Evolutionary conservation across 2,113 vertebrate genomes (phyloP).

Genomic region (Gnathonemus echidnorhynchus): DNA sequence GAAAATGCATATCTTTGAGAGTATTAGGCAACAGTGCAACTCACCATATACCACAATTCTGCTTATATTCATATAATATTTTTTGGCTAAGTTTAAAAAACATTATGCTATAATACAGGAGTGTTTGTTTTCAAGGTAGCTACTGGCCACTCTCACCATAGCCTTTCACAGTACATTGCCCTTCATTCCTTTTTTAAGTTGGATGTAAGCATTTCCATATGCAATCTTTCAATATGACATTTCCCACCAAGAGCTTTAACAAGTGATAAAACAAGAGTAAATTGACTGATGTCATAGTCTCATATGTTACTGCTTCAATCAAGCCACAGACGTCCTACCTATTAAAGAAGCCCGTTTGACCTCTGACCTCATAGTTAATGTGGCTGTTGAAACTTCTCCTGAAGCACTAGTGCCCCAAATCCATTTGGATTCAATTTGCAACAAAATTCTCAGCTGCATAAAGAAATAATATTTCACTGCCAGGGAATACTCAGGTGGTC

Average conservation of each 20-base stretch:
- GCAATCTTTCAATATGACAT: conserved; percentile 3
- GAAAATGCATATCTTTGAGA: background rate
- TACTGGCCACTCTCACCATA: background rate
- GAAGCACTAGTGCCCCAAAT: background rate
- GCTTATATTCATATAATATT: background rate
- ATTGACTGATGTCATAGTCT: background rate
- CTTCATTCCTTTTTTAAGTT: conserved; percentile 10
- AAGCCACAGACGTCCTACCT: background rate
- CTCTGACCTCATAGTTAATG: background rate
- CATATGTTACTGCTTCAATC: background rate
- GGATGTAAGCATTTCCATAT: background rate
- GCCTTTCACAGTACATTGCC: background rate
- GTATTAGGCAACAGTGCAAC: background rate
- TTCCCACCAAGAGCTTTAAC: background rate
- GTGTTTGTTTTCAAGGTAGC: background rate
- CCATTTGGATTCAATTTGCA: conserved; percentile 22
- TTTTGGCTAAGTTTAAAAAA: background rate
- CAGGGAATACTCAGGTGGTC: conserved; percentile 5
- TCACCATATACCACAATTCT: background rate
- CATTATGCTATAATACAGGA: background rate
- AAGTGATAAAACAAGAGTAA: conserved; percentile 10
- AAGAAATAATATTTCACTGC: conserved; percentile 15
- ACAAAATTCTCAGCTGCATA: background rate
- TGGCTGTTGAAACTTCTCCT: background rate
- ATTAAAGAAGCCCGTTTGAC: background rate